Base-by-base conservation (phyloP, 2,113 vertebrate species). In the Amphiprion percula region DNA sequence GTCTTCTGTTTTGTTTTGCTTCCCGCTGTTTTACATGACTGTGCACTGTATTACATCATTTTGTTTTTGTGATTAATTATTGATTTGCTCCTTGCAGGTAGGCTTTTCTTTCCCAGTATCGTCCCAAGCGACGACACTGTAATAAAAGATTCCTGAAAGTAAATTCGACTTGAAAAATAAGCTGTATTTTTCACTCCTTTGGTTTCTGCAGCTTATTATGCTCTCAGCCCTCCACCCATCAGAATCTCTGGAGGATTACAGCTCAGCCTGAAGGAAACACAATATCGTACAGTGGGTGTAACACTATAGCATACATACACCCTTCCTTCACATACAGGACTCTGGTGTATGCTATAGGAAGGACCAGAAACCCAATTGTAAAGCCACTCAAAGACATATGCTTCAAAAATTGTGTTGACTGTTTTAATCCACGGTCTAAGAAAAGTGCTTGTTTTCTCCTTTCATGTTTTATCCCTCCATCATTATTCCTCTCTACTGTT, bases 201-300 rank as follows among this genome's bases (percentile, higher is more conserved):
- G 7, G 52, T 62, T 54, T 24, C 64, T 73, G 77, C 67, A 73
- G 62, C 50, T 76, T 3, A n/a, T 62, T 70, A 12, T 16, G 2
- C 54, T 44, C 23, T 1, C 63, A 49, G 67, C 5, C 58, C 78
- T 81, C 78, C 83, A 65, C 78, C 64, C 68, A 33, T 21, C 55
- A 5, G 33, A 12, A 37, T 72, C 77, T 62, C 72, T 10, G 46
- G 74, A 61, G 62, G 62, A 39, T 70, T 33, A 6, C 19, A 53
- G 24, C 4, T 17, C 11, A 65, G 70, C 64, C 50, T 50, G 70
- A 10, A 54, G 53, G 39, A 71, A 44, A 33, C 19, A 15, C 64
- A 23, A 6, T n/a, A 24, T 73, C 39, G 49, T 28, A 55, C 12
- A 39, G 55, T 15, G 67, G 68, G 74, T 67, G 47, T 46, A 28